Evolutionary conservation across 2,113 vertebrate genomes (phyloP), one percentile per base, ranked within the genome.

Genomic region (Cyphomyrus discorhynchus): DNA sequence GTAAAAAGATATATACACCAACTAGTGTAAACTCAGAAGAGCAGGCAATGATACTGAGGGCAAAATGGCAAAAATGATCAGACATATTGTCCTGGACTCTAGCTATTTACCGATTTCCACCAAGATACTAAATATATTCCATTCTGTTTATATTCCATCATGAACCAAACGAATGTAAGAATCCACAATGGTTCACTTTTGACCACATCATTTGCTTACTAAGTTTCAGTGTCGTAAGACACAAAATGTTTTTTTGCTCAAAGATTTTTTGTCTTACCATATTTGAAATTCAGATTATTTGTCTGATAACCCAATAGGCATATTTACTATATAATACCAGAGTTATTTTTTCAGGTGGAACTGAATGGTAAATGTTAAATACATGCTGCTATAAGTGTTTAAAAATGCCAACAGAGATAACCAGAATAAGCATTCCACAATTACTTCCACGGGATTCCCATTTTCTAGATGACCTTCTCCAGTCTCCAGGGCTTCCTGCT

Each of bases 401-500:
- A 80, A 80, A 77, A 80, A 80, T 42, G 39, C 35, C 74, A 80
- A 17, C 66, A 15, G 66, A 49, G 19, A 84, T 47, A 24, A n/a
- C 42, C 45, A 47, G 47, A 86, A 86, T 86, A 24, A 47, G 47
- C 10, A 80, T 42, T 42, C 35, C 74, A 80, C 74, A 42, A 27
- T 39, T 80, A 80, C 35, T 80, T 39, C 35, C 31, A 80, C 15
- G 74, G 47, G 46, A 89, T 19, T 90, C 56, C 90, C 90, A 46
- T 58, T 89, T 49, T 89, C 89, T 86, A 89, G 89, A 90, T 92
- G 91, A 86, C 83, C 66, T 89, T 84, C 74, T 15, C 45, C 27
- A 47, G 21, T 74, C 31, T 35, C n/a, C 49, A 42, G 77, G 27
- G 70, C 77, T 49, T 85, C 46, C 42, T 11, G 19, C 83, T 49